Percentiles rank a stretch among this genome's conserved stretches.
These are phyloP conservation scores for Ceuthmochares aereus DNA, from an alignment of 2,113 vertebrate genomes.

Conservation along the genomic window DNA sequence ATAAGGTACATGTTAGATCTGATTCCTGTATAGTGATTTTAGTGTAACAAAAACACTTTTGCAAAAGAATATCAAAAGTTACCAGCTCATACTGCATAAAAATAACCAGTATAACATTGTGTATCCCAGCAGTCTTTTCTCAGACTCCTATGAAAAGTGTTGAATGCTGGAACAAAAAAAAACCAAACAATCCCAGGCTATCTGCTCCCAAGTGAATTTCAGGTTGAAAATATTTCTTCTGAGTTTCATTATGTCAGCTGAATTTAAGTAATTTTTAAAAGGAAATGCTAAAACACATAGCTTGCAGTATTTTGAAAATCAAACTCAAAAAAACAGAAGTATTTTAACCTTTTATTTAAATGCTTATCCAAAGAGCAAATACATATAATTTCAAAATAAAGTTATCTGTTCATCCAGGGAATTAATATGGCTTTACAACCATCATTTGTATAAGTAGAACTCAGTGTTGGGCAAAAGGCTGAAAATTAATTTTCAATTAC, in stretches of 20 bases:
- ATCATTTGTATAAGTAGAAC: not conserved
- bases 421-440: not conserved
- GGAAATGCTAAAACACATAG: not conserved
- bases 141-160: not conserved
- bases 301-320: not conserved
- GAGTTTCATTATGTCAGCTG: not conserved
- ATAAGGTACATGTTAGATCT: not conserved
- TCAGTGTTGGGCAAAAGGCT: not conserved
- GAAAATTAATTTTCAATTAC: not conserved
- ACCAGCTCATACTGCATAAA: not conserved
- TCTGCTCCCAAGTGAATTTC: not conserved
- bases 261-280: not conserved
- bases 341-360: not conserved
- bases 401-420: not conserved
- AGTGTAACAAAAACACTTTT: not conserved
- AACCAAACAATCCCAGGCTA: not conserved
- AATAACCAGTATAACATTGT: not conserved
- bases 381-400: not conserved
- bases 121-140: not conserved
- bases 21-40: not conserved
- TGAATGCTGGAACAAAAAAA: not conserved
- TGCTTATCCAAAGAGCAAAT: not conserved
- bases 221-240: not conserved
- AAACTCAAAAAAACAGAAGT: accelerated
- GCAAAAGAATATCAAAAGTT: not conserved